phyloP scores from a whole-genome alignment of 2,888 invertebrate species.

The Anoplius nigerrimus region DNA sequence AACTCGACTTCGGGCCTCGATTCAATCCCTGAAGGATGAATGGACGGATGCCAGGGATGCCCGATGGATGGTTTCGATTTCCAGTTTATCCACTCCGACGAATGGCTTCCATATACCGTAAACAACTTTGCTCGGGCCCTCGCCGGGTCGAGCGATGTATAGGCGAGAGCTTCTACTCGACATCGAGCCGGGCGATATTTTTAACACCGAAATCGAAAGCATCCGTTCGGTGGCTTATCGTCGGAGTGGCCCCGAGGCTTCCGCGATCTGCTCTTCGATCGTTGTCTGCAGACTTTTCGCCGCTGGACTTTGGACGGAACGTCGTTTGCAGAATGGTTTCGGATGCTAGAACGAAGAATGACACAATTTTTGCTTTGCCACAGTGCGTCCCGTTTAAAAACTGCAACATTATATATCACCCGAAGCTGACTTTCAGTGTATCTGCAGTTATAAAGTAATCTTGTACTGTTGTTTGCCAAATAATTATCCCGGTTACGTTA shows the following conservation, averaged over 20 bases:
- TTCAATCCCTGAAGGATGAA: slow-evolving; percentile 43
- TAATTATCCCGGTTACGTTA: too few relatives aligned
- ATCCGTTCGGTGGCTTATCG: neutral
- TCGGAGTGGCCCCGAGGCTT: too few relatives aligned
- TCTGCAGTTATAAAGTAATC: too few relatives aligned
- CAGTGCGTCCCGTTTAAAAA: too few relatives aligned
- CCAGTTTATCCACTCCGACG: slow-evolving; percentile 39
- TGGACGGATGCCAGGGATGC: slow-evolving; percentile 46
- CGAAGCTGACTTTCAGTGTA: too few relatives aligned
- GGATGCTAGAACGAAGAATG: too few relatives aligned
- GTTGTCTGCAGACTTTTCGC: slow-evolving; percentile 1
- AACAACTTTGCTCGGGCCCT: slow-evolving; percentile 2
- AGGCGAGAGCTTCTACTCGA: neutral
- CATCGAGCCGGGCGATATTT: neutral
- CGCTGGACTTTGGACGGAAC: too few relatives aligned
- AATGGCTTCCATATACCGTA: slow-evolving; percentile 8
- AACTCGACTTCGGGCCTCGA: slow-evolving; percentile 19
- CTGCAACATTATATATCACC: too few relatives aligned
- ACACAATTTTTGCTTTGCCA: too few relatives aligned
- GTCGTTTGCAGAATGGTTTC: too few relatives aligned
- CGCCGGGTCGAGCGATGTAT: neutral
- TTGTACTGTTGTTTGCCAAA: too few relatives aligned
- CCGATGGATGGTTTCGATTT: slow-evolving; percentile 49
- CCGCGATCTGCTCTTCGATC: neutral
- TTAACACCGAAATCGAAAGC: slow-evolving; percentile 5